Evolutionary conservation across 2,797 vertebrate species (phyloP).

Genomic region (Synanceia verrucosa): DNA sequence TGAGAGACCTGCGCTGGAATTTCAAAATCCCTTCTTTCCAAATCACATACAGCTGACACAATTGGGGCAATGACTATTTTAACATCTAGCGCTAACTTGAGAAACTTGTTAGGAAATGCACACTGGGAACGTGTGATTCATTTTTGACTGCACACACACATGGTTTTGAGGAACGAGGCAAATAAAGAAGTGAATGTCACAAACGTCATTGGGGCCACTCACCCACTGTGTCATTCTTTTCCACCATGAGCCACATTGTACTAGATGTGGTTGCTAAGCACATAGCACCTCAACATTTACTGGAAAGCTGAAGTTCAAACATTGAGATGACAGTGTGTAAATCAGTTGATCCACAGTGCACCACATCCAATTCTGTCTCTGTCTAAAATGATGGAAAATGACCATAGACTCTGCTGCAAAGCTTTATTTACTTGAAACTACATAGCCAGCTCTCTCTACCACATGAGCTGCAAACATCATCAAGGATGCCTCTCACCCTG

Average conservation of each 20-base stretch:
- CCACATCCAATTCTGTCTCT: background rate
- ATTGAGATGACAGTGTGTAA: conserved; percentile 13
- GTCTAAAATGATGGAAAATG: background rate
- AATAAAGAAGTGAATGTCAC: conserved; percentile 35
- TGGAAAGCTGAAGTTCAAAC: conserved; percentile 40
- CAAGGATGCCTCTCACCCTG: no score
- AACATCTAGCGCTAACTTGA: conserved; percentile 8
- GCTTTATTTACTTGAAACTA: background rate
- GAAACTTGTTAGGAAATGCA: conserved; percentile 33
- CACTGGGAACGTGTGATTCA: background rate
- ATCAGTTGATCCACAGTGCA: conserved; percentile 7
- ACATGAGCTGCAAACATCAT: no score
- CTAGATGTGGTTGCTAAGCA: conserved; percentile 49
- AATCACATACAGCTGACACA: conserved; percentile 34
- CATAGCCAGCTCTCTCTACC: no score
- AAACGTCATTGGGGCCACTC: conserved; percentile 19
- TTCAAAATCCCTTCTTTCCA: conserved; percentile 39
- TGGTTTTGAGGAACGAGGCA: conserved; percentile 30
- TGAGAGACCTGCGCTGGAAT: background rate
- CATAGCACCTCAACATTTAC: conserved; percentile 40
- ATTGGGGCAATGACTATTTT: conserved; percentile 20
- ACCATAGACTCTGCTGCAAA: background rate
- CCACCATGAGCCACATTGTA: conserved; percentile 11
- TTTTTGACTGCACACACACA: conserved; percentile 32
- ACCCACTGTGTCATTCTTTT: conserved; percentile 48